These are phyloP conservation scores for Turritopsis dohrnii DNA, from an alignment of 30 jellyfish, hydroid and myxozoan species.

Conservation along the genomic window DNA sequence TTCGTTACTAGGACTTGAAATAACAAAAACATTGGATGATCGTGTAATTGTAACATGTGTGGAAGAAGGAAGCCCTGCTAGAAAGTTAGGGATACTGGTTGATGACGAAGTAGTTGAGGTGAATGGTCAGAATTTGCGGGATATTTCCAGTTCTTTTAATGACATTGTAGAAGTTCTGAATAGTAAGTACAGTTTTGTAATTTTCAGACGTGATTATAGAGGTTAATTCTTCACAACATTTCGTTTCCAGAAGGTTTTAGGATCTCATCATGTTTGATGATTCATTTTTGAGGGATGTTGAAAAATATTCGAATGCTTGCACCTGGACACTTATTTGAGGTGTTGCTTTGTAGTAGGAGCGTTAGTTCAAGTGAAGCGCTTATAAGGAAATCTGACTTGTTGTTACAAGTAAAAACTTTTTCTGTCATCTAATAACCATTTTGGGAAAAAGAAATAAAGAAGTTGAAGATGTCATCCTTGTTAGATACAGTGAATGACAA, in stretches of 20 bases:
- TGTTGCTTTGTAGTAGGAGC: neutral
- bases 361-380: neutral
- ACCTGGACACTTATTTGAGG: neutral
- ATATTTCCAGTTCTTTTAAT: constrained; percentile 17
- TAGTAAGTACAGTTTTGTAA: constrained; percentile 36
- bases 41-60: constrained; percentile 64
- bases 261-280: too few relatives aligned
- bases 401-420: neutral
- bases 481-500: neutral
- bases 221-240: too few relatives aligned
- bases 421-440: neutral
- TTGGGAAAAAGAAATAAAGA: neutral
- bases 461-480: neutral
- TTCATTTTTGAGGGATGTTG: too few relatives aligned
- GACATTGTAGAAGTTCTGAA: constrained; percentile 43
- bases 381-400: neutral
- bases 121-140: constrained; percentile 55
- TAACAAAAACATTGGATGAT: constrained; percentile 35
- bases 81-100: constrained; percentile 56
- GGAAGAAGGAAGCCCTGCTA: constrained; percentile 96
- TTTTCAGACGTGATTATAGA: too few relatives aligned
- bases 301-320: too few relatives aligned
- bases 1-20: constrained; percentile 51
- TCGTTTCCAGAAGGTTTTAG: too few relatives aligned
- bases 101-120: constrained; percentile 71